Evolutionary conservation across 2,888 invertebrate genomes (phyloP).

Genomic region (Caenorhabditis auriculariae): DNA sequence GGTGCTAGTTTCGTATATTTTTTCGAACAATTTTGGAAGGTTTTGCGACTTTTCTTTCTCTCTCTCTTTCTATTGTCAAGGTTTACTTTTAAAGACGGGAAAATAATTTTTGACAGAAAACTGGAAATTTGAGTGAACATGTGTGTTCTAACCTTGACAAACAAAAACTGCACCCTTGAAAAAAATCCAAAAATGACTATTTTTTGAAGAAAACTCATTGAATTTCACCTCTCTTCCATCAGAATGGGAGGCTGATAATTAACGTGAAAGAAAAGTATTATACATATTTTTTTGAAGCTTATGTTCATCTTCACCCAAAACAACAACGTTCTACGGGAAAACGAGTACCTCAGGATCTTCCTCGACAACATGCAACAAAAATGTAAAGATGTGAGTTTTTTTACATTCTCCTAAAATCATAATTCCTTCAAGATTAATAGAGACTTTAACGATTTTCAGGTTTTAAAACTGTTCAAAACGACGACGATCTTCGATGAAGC

Average conservation of each 20-base stretch:
- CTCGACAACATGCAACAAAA: constrained; percentile 96
- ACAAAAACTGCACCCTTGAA: too few relatives aligned
- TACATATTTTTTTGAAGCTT: constrained; percentile 22
- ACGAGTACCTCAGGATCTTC: constrained; percentile 96
- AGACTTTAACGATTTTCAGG: constrained; percentile 22
- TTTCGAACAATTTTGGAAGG: too few relatives aligned
- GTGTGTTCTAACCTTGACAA: too few relatives aligned
- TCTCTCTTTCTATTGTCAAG: too few relatives aligned
- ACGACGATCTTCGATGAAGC: constrained; percentile 85
- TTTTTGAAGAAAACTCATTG: not conserved
- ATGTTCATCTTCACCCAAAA: constrained; percentile 48
- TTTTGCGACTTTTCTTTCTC: too few relatives aligned
- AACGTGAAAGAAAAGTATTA: too few relatives aligned
- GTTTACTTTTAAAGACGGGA: too few relatives aligned
- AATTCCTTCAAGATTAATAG: not conserved
- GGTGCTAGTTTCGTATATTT: too few relatives aligned
- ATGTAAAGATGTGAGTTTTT: constrained; percentile 81
- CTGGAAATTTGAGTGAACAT: too few relatives aligned
- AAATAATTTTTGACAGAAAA: too few relatives aligned
- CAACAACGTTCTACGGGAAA: constrained; percentile 67
- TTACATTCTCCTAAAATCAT: not conserved
- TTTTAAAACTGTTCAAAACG: constrained; percentile 87
- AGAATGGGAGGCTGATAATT: too few relatives aligned
- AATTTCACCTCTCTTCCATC: not conserved
- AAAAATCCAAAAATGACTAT: too few relatives aligned